Evolutionary conservation across 30 jellyfish, hydroid and myxozoan species (phyloP).

Genomic region (Haliclystus octoradiatus): DNA sequence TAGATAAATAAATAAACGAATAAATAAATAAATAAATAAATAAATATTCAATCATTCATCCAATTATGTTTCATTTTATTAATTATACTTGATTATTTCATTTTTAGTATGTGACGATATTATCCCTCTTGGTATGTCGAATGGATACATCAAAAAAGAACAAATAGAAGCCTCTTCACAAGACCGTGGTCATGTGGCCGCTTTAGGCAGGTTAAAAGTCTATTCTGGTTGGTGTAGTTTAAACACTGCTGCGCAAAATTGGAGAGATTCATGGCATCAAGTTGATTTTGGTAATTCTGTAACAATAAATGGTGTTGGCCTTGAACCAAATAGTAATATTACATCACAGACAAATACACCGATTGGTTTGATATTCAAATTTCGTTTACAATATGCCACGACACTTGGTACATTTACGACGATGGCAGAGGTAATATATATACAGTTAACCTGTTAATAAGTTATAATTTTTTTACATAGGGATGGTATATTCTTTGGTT

Average conservation of each 20-base stretch:
- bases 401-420: background rate
- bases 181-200: background rate
- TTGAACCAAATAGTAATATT: slow-evolving; percentile 11
- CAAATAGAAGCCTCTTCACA: background rate
- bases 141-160: background rate
- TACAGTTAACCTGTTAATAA: too few species aligned
- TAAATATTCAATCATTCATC: too few species aligned
- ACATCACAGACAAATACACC: background rate
- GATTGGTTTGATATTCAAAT: background rate
- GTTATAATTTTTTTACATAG: too few species aligned
- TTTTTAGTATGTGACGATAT: background rate
- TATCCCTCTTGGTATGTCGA: background rate
- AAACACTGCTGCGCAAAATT: background rate
- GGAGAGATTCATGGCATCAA: slow-evolving; percentile 19
- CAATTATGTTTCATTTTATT: too few species aligned
- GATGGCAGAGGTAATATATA: too few species aligned
- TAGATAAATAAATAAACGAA: too few species aligned
- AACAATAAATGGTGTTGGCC: slow-evolving; percentile 38
- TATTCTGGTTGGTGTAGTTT: background rate
- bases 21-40: too few species aligned
- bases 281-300: slow-evolving; percentile 35
- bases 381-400: background rate
- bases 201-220: background rate
- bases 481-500: too few species aligned
- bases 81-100: background rate